A percentile compares a stretch with the other conserved stretches of the same genome.
Evolutionary conservation across 1,140 invertebrate species (phyloP).

Genomic region (Leguminivora glycinivorella): DNA sequence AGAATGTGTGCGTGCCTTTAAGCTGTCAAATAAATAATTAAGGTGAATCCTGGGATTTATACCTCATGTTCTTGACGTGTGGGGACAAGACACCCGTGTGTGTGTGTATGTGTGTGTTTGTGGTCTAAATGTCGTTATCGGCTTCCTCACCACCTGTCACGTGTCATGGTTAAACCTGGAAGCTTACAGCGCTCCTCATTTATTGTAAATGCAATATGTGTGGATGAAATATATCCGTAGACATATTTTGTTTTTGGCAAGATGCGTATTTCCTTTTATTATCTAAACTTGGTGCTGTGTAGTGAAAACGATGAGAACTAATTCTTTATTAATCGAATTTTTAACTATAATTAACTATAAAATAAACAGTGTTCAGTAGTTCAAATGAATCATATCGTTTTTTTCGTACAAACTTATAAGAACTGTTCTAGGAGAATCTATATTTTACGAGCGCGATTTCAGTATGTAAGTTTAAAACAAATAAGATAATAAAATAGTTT

Average conservation of each 20-base stretch:
- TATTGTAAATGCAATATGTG: not conserved
- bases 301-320: no score
- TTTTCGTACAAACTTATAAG: no score
- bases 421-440: no score
- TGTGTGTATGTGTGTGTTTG: not conserved
- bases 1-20: conserved; percentile 2
- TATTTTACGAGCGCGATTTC: no score
- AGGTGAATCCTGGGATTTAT: conserved; percentile 9
- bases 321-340: no score
- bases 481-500: no score
- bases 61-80: conserved; percentile 11
- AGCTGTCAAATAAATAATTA: conserved; percentile 13
- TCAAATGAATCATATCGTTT: no score
- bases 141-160: not conserved
- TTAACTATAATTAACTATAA: no score
- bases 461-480: no score
- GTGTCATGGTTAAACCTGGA: conserved; percentile 3
- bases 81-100: not conserved
- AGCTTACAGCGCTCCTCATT: conserved; percentile 4
- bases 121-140: conserved; percentile 1
- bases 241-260: not conserved
- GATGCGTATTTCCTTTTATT: no score
- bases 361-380: no score
- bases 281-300: no score
- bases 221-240: not conserved